Evolutionary conservation across 1,140 invertebrate genomes (phyloP).

Genomic region (Monomorium pharaonis): DNA sequence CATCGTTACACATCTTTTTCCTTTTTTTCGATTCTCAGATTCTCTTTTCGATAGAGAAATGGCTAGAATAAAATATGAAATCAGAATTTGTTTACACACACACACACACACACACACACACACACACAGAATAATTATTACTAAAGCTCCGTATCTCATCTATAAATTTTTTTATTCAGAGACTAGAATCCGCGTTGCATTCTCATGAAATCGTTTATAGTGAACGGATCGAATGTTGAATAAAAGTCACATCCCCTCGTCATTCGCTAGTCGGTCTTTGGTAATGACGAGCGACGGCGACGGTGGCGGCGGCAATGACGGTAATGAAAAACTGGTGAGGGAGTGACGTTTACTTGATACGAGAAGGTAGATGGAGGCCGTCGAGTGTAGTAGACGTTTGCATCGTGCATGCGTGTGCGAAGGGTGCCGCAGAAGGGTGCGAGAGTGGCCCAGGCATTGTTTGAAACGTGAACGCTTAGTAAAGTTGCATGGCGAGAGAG

Average conservation of each 20-base stretch:
- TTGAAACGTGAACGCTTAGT: constrained; percentile 77
- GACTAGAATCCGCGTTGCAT: neutral
- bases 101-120: too few relatives aligned
- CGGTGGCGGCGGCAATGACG: neutral
- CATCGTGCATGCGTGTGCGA: constrained; percentile 50
- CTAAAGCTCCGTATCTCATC: neutral
- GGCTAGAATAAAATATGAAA: neutral
- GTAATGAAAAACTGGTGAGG: constrained; percentile 72
- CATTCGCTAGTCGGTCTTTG: constrained; percentile 49
- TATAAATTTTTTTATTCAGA: neutral
- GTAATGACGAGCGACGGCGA: constrained; percentile 45
- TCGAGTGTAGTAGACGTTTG: constrained; percentile 43
- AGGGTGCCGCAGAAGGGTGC: constrained; percentile 64
- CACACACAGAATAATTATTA: neutral
- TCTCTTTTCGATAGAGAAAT: neutral
- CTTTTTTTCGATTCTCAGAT: neutral
- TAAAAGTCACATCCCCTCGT: constrained; percentile 57
- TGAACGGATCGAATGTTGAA: constrained; percentile 20
- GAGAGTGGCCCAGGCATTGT: constrained; percentile 75
- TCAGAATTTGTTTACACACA: neutral
- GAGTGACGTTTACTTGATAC: constrained; percentile 65
- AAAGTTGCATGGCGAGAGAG: constrained; percentile 66
- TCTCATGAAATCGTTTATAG: constrained; percentile 16
- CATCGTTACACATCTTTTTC: neutral
- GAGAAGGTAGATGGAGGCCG: constrained; percentile 69